A percentile compares a stretch with the other conserved stretches of the same genome.
Conservation (phyloP, 2,113 vertebrate genomes). For the Zapus hudsonius region DNA sequence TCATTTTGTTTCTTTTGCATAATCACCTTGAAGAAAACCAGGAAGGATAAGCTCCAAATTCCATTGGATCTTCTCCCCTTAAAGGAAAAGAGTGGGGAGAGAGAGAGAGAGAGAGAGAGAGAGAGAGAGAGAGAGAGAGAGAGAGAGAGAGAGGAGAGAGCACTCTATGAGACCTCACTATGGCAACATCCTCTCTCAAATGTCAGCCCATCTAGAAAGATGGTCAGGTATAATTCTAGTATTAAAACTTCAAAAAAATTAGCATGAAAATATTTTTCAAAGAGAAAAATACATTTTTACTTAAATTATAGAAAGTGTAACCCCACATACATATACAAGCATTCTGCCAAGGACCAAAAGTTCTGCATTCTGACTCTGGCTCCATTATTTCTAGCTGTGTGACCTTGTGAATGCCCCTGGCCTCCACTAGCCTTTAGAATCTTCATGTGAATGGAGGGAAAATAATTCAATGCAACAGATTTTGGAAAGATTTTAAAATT, state of each 20-base stretch:
- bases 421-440: not conserved
- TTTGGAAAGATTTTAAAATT: not conserved
- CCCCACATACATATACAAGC: not conserved
- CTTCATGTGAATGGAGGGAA: not conserved
- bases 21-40: conserved; percentile 10
- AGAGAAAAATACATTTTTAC: not conserved
- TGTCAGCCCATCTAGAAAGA: not conserved
- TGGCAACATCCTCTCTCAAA: not conserved
- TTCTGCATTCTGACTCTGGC: not conserved
- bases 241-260: conserved; percentile 20
- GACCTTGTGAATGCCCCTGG: not conserved
- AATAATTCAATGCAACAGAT: not conserved
- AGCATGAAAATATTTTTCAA: not conserved
- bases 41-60: not conserved
- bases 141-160: too few species aligned
- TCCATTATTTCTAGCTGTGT: not conserved
- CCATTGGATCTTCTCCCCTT: not conserved
- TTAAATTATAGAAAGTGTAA: not conserved
- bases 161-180: not conserved
- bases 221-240: not conserved
- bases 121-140: too few species aligned
- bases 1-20: too few species aligned
- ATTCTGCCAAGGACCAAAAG: not conserved
- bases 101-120: too few species aligned
- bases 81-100: not conserved